phyloP scores from a whole-genome alignment of 2,888 invertebrate genomes.

The Euplagia quadripunctaria region DNA sequence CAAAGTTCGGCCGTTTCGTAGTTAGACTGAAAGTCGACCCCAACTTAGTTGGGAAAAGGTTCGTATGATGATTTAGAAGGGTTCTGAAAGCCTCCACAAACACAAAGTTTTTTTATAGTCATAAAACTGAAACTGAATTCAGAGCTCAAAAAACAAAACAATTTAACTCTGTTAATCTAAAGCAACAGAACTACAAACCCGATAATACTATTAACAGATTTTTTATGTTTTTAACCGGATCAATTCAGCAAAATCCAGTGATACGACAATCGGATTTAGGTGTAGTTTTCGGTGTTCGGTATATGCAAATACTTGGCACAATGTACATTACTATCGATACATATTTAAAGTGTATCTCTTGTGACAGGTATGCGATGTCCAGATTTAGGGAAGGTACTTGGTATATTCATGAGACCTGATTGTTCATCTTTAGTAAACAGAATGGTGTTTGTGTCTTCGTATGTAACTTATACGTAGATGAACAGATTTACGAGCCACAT shows the following conservation, averaged over 20 bases:
- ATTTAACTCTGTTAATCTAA: background rate
- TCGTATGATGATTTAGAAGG: too few relatives aligned
- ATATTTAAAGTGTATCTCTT: background rate
- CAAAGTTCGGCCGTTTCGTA: too few relatives aligned
- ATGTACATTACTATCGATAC: conserved; percentile 1
- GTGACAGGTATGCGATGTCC: conserved; percentile 1
- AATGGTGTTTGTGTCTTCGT: background rate
- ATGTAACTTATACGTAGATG: background rate
- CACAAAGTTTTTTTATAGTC: too few relatives aligned
- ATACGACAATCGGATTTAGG: background rate
- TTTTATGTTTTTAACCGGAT: conserved; percentile 12
- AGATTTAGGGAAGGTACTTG: conserved; percentile 21
- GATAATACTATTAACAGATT: conserved; percentile 13
- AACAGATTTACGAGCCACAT: conserved; percentile 3
- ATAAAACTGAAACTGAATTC: background rate
- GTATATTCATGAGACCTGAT: conserved; percentile 9
- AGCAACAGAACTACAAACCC: background rate
- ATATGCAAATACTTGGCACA: background rate
- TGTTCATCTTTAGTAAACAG: background rate
- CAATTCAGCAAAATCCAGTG: background rate
- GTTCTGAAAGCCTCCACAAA: too few relatives aligned
- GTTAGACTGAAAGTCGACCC: too few relatives aligned
- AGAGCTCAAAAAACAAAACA: background rate
- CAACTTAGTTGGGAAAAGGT: too few relatives aligned
- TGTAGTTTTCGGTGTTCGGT: conserved; percentile 1